Percentiles rank a stretch among this genome's conserved stretches.
Conservation (phyloP, 2,888 invertebrate species). For the Meliscaeva auricollis region DNA sequence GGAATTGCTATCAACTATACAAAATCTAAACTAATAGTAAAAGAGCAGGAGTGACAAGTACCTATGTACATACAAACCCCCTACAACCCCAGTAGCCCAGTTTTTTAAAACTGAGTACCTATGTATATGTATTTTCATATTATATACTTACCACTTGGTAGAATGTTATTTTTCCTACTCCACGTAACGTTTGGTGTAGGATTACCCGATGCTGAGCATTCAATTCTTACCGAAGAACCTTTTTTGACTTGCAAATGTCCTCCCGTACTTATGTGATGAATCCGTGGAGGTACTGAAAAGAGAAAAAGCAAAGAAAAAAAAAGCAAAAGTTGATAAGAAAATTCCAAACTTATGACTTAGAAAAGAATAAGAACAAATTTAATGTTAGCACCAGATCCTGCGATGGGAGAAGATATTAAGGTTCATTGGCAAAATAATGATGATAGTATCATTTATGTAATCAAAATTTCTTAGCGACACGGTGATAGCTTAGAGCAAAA, state of each 20-base stretch:
- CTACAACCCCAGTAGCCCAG: too few species aligned
- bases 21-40: neutral
- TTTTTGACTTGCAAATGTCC: slow-evolving; percentile 89
- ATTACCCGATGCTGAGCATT: slow-evolving; percentile 91
- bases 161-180: slow-evolving; percentile 86
- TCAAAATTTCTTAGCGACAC: slow-evolving; percentile 13
- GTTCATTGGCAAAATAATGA: slow-evolving; percentile 30
- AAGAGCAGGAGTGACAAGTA: too few species aligned
- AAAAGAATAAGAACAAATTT: slow-evolving; percentile 46
- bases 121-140: neutral
- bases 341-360: slow-evolving; percentile 61
- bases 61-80: too few species aligned
- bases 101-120: neutral
- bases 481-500: neutral
- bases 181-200: slow-evolving; percentile 92
- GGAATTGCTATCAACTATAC: neutral
- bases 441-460: slow-evolving; percentile 19
- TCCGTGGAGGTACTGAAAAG: slow-evolving; percentile 87
- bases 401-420: slow-evolving; percentile 5
- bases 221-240: slow-evolving; percentile 90
- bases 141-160: slow-evolving; percentile 84
- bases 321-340: slow-evolving; percentile 68
- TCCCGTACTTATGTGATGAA: slow-evolving; percentile 87
- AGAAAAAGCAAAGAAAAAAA: slow-evolving; percentile 71
- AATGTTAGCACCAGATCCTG: slow-evolving; percentile 32